Conservation (phyloP, 2,888 invertebrate species). For the Apamea anceps region DNA sequence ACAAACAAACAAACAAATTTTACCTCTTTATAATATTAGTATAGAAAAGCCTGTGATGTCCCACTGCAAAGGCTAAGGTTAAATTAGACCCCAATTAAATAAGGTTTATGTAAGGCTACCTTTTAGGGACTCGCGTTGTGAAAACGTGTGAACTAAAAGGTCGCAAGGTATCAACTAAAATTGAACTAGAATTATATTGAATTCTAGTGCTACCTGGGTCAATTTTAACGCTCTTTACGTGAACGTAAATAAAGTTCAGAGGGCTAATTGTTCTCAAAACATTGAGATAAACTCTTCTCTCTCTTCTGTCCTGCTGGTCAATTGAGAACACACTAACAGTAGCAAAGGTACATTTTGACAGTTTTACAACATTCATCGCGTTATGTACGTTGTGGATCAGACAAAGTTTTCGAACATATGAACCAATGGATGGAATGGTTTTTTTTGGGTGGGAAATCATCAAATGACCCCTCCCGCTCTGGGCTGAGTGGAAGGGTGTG, state of each 20-base stretch:
- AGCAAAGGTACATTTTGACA: no score
- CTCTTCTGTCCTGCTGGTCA: neutral
- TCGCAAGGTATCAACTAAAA: neutral
- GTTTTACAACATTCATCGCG: no score
- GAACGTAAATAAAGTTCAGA: neutral
- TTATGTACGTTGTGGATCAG: no score
- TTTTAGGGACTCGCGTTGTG: neutral
- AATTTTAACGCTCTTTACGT: neutral
- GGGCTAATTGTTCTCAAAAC: neutral
- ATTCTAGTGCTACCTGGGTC: neutral
- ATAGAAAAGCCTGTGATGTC: no score
- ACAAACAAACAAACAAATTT: no score
- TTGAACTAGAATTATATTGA: slow-evolving; percentile 14
- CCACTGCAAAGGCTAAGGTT: neutral
- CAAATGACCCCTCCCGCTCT: no score
- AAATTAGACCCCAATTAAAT: neutral
- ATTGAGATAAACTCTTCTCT: neutral
- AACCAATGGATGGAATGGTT: no score
- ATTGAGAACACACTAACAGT: no score
- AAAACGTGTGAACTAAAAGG: slow-evolving; percentile 12
- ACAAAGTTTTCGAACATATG: no score
- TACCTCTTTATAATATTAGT: no score
- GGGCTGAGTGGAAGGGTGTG: no score
- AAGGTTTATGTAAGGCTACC: neutral
- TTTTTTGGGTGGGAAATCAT: no score